Evolutionary conservation across 2,113 vertebrate species (phyloP).

Genomic region (Tychaedon coryphoeus): DNA sequence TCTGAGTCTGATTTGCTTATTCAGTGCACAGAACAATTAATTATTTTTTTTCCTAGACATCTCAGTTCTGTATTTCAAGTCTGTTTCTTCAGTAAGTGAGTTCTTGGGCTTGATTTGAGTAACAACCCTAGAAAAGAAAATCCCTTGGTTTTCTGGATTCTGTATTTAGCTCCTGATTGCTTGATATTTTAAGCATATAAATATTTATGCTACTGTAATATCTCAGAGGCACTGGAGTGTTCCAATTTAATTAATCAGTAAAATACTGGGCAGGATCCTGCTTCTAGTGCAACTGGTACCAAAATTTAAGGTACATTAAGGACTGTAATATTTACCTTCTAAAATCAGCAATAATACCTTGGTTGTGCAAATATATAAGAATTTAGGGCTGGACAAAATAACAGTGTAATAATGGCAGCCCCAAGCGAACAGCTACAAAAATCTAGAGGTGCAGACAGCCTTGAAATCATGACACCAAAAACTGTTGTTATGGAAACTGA

Average conservation of each 20-base stretch:
- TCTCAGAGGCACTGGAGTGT: background rate
- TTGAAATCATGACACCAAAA: background rate
- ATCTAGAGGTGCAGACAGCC: background rate
- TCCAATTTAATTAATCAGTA: background rate
- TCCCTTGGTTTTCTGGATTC: background rate
- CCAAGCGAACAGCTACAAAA: background rate
- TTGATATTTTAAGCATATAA: background rate
- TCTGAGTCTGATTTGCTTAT: background rate
- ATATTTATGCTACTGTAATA: background rate
- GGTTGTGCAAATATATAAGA: background rate
- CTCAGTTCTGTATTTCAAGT: background rate
- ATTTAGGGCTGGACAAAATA: background rate
- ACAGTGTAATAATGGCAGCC: background rate
- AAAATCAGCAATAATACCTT: background rate
- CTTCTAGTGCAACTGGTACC: background rate
- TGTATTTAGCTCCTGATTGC: background rate
- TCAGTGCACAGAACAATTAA: background rate
- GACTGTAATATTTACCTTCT: background rate
- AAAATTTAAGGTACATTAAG: background rate
- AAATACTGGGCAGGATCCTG: background rate
- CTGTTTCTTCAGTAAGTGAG: background rate
- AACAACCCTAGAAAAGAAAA: background rate
- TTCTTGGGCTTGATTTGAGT: background rate
- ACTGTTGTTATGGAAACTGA: slow-evolving; percentile 17
- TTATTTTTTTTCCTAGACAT: background rate